Base-by-base conservation (phyloP, 2,888 invertebrate genomes). In the Microdon myrmicae region DNA sequence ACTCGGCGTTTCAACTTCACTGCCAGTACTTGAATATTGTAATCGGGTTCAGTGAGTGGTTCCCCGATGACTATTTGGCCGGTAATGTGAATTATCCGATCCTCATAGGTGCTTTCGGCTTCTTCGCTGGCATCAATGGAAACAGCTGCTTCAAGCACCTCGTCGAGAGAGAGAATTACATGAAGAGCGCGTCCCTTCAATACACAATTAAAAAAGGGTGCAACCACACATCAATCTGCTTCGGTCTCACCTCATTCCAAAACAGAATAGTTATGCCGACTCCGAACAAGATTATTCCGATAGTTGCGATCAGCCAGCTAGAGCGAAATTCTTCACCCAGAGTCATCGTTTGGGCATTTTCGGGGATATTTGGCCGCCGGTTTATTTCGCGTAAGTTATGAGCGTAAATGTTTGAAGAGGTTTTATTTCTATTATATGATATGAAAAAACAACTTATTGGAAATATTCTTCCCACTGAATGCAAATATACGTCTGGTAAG, bases 1-100 rank as follows among this genome's bases (percentile, higher is more conserved):
- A 94, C 94, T 48, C 91, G 82, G 56, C 93, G 85, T 73, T 88
- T 89, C 16, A 96, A 79, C 75, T 93, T 93, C 0, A 94, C 91
- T 2, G 94, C 89, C 70, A 88, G 85, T 1, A 95, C 86, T 60
- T 90, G 88, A 35, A 95, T 87, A 51, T 91, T 91, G 77, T 94
- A 95, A 58, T 90, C 90, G 0, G 89, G 88, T 74, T 94, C 94
- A 0, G 90, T 89, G 49, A 94, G 83, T 4, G 94, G 93, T 74
- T 94, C 92, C 6, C 88, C 84, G 34, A 93, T 84, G 7, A 84
- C 79, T 10, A 95, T 78, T 1, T 86, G 84, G 0, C 93, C 94
- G 13, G 85, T 83, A 7, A 94, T 81, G 75, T 95, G 90, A 0
- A 95, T 85, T 29, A 94, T 84, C 48, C 85, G 83, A 0, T 89